Evolutionary conservation across 2,113 vertebrate genomes (phyloP).

Genomic region (Burhinus oedicnemus): DNA sequence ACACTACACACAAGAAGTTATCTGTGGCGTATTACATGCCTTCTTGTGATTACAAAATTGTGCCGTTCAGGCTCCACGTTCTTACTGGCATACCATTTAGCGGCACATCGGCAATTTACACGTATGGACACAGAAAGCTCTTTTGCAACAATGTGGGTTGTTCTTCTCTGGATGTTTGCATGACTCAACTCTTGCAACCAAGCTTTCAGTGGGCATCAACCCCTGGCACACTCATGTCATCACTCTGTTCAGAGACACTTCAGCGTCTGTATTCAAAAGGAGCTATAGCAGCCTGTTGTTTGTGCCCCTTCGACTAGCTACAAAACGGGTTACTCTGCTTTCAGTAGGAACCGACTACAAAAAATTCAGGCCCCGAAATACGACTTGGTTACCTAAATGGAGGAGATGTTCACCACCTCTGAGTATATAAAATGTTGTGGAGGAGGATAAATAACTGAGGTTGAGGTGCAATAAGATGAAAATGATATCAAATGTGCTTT

Average conservation of each 20-base stretch:
- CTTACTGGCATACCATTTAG: not conserved
- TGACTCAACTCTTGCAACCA: not conserved
- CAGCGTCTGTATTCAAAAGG: not conserved
- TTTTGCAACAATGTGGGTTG: not conserved
- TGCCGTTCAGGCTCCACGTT: rapidly evolving
- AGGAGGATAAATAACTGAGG: not conserved
- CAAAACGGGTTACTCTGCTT: not conserved
- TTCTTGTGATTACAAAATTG: not conserved
- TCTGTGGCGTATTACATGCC: not conserved
- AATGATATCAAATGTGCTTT: not conserved
- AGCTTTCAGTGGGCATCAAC: not conserved
- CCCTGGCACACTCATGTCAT: not conserved
- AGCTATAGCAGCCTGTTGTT: not conserved
- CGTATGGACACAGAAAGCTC: not conserved
- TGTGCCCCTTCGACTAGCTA: not conserved
- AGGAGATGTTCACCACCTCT: not conserved
- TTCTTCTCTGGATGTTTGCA: not conserved
- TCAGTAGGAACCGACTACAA: rapidly evolving
- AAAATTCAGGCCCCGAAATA: not conserved
- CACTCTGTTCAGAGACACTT: not conserved
- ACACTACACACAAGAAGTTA: not conserved
- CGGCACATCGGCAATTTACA: not conserved
- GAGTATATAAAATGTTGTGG: not conserved
- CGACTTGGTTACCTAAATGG: not conserved
- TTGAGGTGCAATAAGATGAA: not conserved